Base-by-base conservation (phyloP, 2,888 invertebrate species). In the Nemotelus nigrinus region DNA sequence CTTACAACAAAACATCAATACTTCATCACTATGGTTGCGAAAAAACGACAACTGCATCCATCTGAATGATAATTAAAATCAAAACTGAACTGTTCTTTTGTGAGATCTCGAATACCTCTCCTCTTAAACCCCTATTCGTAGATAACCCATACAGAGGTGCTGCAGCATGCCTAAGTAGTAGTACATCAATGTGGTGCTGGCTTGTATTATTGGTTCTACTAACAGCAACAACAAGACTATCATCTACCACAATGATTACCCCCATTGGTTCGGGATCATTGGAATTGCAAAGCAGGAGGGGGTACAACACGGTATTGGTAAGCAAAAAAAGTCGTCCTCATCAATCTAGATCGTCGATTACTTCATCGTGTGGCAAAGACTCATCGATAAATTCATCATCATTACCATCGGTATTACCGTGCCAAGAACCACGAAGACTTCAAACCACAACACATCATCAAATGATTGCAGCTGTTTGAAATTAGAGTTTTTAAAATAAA, bases 91-190 rank as follows among this genome's bases (percentile, higher is more conserved):
- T 53, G 57, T 45, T 6, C n/a, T 67, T 55, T 76, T 76, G 76
- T 76, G 76, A 76, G 77, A 78, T 65, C 25, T 25, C 25, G 25
- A 25, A 25, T 25, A 25, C 25, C 25, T 25, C 25, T 25, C 25
- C 25, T 77, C 63, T 74, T 77, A 79, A 80, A 78, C 79, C 78
- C 78, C 78, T 81, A 79, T 82, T 82, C 81, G 80, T 82, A 83
- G 83, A 83, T 83, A 83, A 83, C 81, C 83, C 83, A 65, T 83
- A 83, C 81, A 83, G 81, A 78, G 82, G 82, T 80, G 82, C 80
- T 53, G 71, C 80, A 80, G 79, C 81, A 78, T 57, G 67, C 58
- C 65, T 58, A 68, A 77, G n/a, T 58, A 77, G 68, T 58, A 67
- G 25, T n/a, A 39, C 65, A 65, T 64, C 65, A 55, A 8, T 63